Evolutionary conservation across 2,888 invertebrate genomes (phyloP), one percentile per base, ranked within the genome.

Genomic region (Cerastis leucographa): DNA sequence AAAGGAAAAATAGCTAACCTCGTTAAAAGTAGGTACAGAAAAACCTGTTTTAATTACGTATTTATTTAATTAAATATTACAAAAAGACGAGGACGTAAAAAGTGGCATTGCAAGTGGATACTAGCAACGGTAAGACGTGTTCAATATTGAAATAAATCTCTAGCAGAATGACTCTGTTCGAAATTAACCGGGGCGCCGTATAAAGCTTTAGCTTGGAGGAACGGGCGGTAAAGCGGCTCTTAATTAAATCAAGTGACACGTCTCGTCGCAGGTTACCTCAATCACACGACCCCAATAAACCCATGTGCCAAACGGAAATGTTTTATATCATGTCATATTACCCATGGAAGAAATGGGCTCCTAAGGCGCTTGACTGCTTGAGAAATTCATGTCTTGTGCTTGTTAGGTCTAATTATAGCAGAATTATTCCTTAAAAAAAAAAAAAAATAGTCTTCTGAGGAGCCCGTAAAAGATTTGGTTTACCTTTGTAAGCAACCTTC

Each of bases 191-290:
- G 91, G 93, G 92, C 90, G 89, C 88, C 92, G 90, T 93, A 92
- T 92, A 92, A 92, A 94, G 93, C 93, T 93, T 94, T 93, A 94
- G 94, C 93, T 92, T 92, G 93, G 90, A 94, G 94, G 92, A 94
- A 94, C 93, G 94, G 93, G 95, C 94, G 95, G 94, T 95, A 96
- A 96, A 96, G 94, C 96, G 94, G 93, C 93, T 94, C 95, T 96
- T 96, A 96, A 96, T 96, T 96, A 96, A 96, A 96, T 96, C 96
- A 96, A 96, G 96, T 95, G 96, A 96, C 95, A 94, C 93, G 96
- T 95, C 95, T 95, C 94, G 93, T 93, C 94, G 94, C 90, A 94
- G 93, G 94, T 93, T 94, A 94, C 95, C 94, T 96, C 96, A 96
- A 96, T 96, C 96, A 96, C 95, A 94, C 94, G 94, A 95, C 96